Percentiles rank a stretch among this genome's conserved stretches.
Conservation (phyloP, 1,140 invertebrate genomes). For the Zaprionus gabonicus region DNA sequence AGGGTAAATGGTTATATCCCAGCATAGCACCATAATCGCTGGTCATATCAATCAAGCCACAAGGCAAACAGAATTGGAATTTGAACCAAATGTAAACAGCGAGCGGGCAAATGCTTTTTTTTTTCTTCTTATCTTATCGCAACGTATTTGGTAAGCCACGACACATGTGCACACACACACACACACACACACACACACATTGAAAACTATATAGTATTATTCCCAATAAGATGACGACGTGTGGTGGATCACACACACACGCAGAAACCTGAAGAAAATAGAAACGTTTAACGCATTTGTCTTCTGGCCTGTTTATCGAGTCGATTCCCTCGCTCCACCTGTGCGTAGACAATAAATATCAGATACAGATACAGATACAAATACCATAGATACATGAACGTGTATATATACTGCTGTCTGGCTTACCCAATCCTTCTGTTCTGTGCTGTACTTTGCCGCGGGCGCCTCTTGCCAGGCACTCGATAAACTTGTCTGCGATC, state of each 20-base stretch:
- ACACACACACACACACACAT: no score
- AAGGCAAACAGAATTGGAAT: constrained; percentile 50
- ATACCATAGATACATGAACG: neutral
- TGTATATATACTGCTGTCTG: neutral
- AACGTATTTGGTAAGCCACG: constrained; percentile 27
- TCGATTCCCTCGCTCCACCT: neutral
- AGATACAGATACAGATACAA: neutral
- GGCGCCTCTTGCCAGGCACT: constrained; percentile 16
- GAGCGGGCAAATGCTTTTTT: constrained; percentile 10
- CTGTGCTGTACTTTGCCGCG: neutral
- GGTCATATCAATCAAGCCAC: constrained; percentile 49
- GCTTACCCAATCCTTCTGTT: constrained; percentile 28
- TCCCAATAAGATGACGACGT: constrained; percentile 22
- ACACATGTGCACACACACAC: constrained; percentile 6
- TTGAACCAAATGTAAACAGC: constrained; percentile 46
- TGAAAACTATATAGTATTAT: neutral
- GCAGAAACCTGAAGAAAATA: neutral
- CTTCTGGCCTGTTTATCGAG: constrained; percentile 29
- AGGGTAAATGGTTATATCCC: neutral
- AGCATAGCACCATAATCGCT: constrained; percentile 21
- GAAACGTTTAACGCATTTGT: constrained; percentile 30
- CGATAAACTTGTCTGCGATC: constrained; percentile 35
- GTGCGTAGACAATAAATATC: constrained; percentile 25
- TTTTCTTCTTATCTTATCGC: constrained; percentile 48
- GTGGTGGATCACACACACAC: constrained; percentile 13